Conservation (phyloP, 1,140 invertebrate genomes). For the Coboldia fuscipes region DNA sequence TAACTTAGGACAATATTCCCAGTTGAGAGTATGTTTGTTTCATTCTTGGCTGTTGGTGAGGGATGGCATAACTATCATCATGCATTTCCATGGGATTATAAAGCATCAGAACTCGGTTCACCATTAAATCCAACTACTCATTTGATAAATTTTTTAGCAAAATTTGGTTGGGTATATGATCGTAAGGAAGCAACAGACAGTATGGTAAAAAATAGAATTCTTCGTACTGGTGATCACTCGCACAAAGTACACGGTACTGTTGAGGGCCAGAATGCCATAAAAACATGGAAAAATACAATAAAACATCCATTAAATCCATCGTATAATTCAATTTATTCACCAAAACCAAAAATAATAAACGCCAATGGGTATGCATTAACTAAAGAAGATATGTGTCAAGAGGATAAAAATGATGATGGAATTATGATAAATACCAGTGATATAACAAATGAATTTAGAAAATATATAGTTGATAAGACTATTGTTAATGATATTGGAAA, state of each 20-base stretch:
- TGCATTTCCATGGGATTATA: slow-evolving; percentile 32
- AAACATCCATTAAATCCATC: slow-evolving; percentile 2
- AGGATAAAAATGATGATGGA: neutral
- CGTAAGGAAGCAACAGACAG: slow-evolving; percentile 25
- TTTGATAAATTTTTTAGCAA: slow-evolving; percentile 25
- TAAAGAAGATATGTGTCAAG: neutral
- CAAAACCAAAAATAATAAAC: slow-evolving; percentile 2
- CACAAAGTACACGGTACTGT: neutral
- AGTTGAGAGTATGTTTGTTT: slow-evolving; percentile 29
- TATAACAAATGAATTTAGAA: too few species aligned
- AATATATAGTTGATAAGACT: too few species aligned
- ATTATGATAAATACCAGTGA: too few species aligned
- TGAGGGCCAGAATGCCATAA: neutral
- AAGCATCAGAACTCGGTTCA: slow-evolving; percentile 31
- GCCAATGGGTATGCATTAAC: slow-evolving; percentile 1
- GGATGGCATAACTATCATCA: slow-evolving; percentile 67
- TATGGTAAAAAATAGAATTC: slow-evolving; percentile 12
- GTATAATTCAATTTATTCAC: slow-evolving; percentile 1
- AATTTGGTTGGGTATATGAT: slow-evolving; percentile 38
- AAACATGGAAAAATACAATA: neutral
- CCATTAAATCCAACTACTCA: slow-evolving; percentile 23
- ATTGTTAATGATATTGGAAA: too few species aligned
- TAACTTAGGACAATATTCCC: slow-evolving; percentile 30
- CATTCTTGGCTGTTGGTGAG: slow-evolving; percentile 29
- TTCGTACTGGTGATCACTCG: slow-evolving; percentile 4